Base-by-base conservation (phyloP, 1,140 invertebrate species). In the Temnothorax nylanderi region DNA sequence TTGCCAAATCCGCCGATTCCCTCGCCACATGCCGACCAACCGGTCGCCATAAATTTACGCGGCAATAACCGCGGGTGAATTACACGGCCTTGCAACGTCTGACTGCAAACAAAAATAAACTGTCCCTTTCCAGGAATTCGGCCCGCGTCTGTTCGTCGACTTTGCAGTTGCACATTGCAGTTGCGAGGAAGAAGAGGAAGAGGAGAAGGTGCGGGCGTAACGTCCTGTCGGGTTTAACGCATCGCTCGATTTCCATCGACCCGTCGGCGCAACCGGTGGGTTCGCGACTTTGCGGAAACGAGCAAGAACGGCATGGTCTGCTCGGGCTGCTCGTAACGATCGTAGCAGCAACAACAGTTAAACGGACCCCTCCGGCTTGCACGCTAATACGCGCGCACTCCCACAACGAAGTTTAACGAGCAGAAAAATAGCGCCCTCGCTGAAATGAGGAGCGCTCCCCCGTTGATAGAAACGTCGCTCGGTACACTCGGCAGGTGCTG, bases 381-480 rank as follows among this genome's bases (percentile, higher is more conserved):
- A 87, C 34, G 41, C 47, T 64, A 64, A 87, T 64, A 87, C 87
- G 51, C 51, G 26, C 32, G 16, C 32, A 54, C 41, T 49, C 26
- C 47, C 51, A 72, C 44, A 69, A 13, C 11, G 34, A 0, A 49
- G 65, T 77, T 86, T 51, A 86, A 86, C 71, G 51, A 34, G 10
- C 69, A 90, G 64, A 88, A 88, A 88, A 88, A 77, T 71, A 58
- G 58, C 41, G 65, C 18, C 32, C 65, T 34, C 49, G 80, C 62
- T 47, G 65, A 37, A 85, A 58, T 3, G 85, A 81, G 37, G 37
- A 87, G 78, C 76, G 47, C 49, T 81, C 65, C 37, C 8, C 32
- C 11, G 32, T 54, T 7, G 60, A 41, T 13, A 58, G 49, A 16
- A 5, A 34, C 72, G 34, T 21, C 11, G 37, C n/a, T 47, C 37